phyloP scores from a whole-genome alignment of 2,113 vertebrate species.

The Hypomesus transpacificus region DNA sequence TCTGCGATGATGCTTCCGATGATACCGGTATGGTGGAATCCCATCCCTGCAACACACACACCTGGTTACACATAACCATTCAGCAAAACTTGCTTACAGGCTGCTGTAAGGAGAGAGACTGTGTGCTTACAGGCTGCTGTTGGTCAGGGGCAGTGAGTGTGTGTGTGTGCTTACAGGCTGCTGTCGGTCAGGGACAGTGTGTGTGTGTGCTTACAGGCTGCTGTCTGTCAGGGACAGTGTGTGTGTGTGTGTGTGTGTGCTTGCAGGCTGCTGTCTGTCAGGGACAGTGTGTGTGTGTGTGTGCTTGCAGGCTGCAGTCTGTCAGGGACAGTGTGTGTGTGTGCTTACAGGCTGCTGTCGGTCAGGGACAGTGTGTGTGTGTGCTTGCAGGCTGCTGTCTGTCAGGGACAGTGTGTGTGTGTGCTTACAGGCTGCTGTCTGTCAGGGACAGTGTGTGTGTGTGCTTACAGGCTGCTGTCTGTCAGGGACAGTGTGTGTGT shows the following conservation, averaged over 20 bases:
- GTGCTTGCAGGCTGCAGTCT: constrained; percentile 90
- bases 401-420: constrained; percentile 89
- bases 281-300: constrained; percentile 50
- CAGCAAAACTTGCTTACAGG: too few relatives aligned
- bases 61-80: background rate
- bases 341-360: constrained; percentile 90
- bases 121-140: background rate
- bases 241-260: constrained; percentile 45
- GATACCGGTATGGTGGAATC: constrained; percentile 87
- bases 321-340: constrained; percentile 91
- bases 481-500: too few relatives aligned
- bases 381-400: constrained; percentile 90
- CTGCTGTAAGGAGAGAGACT: too few relatives aligned
- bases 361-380: constrained; percentile 91
- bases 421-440: background rate
- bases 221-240: constrained; percentile 96
- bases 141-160: background rate
- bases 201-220: constrained; percentile 85
- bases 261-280: too few relatives aligned
- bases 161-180: constrained; percentile 83
- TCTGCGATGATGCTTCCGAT: constrained; percentile 91
- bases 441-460: background rate
- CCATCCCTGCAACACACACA: constrained; percentile 79
- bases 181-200: constrained; percentile 96
- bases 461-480: too few relatives aligned